A percentile compares a stretch with the other conserved stretches of the same genome.
Evolutionary conservation across 1,140 invertebrate genomes (phyloP).

Genomic region (Atta colombica): DNA sequence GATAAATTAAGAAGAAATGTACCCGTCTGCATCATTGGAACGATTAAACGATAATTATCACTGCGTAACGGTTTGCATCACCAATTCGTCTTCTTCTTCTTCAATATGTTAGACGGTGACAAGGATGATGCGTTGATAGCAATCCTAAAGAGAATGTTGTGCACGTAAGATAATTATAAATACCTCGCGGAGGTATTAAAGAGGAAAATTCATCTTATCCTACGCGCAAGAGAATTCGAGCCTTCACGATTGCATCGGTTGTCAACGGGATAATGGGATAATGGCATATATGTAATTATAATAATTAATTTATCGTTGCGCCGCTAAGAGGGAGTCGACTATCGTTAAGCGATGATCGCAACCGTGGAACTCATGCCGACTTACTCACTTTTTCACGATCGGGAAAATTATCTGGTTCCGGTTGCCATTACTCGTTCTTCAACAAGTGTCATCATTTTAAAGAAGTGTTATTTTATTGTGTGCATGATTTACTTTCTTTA

Average conservation of each 20-base stretch:
- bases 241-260: slow-evolving; percentile 47
- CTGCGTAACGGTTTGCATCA: slow-evolving; percentile 46
- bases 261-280: slow-evolving; percentile 53
- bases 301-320: slow-evolving; percentile 50
- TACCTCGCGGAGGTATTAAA: slow-evolving; percentile 35
- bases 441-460: neutral
- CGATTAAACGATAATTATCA: slow-evolving; percentile 64
- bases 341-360: slow-evolving; percentile 7
- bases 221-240: slow-evolving; percentile 38
- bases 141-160: slow-evolving; percentile 42
- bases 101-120: slow-evolving; percentile 59
- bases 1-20: slow-evolving; percentile 19
- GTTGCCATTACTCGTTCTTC: slow-evolving; percentile 2
- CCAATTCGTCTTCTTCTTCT: slow-evolving; percentile 60
- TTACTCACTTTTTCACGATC: slow-evolving; percentile 8
- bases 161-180: slow-evolving; percentile 55
- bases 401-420: slow-evolving; percentile 38
- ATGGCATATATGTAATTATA: slow-evolving; percentile 27
- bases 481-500: neutral
- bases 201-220: slow-evolving; percentile 38
- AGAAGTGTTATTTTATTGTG: neutral
- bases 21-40: slow-evolving; percentile 12
- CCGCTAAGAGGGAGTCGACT: neutral
- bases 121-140: slow-evolving; percentile 57
- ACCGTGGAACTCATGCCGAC: neutral